phyloP scores from a whole-genome alignment of 2,113 vertebrate genomes.

The Atlantisia rogersi region DNA sequence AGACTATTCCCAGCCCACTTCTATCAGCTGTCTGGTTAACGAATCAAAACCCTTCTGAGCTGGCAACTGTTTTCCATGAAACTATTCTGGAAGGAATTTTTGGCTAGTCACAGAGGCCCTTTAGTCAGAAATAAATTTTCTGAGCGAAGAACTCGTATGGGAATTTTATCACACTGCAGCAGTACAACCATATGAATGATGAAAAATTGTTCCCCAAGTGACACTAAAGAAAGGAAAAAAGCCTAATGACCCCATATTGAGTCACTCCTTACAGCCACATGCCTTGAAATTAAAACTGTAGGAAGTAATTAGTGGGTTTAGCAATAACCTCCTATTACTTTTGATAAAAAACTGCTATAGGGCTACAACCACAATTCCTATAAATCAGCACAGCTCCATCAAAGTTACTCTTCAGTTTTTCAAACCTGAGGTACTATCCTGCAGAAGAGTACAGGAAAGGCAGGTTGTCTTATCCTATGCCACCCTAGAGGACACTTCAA shows the following conservation, averaged over 20 bases:
- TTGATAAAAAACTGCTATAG: neutral
- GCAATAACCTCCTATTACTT: neutral
- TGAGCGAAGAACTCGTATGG: neutral
- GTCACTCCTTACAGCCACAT: neutral
- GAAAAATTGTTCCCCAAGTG: neutral
- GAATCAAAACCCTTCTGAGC: constrained; percentile 13
- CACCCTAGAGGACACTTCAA: neutral
- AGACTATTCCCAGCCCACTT: neutral
- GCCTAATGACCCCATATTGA: neutral
- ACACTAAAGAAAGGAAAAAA: neutral
- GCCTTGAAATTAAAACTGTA: neutral
- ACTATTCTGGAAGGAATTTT: constrained; percentile 5
- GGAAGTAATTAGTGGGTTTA: neutral
- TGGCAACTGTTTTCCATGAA: neutral
- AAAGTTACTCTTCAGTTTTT: neutral
- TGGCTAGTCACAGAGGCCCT: neutral
- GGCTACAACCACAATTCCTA: neutral
- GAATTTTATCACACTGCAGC: neutral
- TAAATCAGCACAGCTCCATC: neutral
- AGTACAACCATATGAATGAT: neutral
- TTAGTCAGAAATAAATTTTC: constrained; percentile 25
- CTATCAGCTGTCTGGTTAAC: constrained; percentile 6
- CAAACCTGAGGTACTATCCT: neutral
- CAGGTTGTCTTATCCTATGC: neutral
- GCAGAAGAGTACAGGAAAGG: neutral